These are phyloP conservation scores for Pyrocoelia pectoralis DNA, from an alignment of 2,888 invertebrate species.

Conservation along the genomic window DNA sequence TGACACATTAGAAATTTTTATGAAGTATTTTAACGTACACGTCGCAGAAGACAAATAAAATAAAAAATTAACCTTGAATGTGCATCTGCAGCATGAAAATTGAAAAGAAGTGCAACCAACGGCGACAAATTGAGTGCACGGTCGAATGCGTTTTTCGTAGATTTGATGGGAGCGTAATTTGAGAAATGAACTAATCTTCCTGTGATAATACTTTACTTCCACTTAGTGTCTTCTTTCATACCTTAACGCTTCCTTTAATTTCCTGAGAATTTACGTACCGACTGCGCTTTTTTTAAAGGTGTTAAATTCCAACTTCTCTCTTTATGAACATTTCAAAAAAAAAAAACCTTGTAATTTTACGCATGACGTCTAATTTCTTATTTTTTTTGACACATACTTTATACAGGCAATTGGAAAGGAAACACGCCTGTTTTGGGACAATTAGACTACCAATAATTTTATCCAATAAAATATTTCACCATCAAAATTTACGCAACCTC, in stretches of 20 bases:
- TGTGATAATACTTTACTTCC: constrained; percentile 7
- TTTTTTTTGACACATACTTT: no score
- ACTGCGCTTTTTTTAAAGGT: neutral
- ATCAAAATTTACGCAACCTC: no score
- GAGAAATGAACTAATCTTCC: neutral
- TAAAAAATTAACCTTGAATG: neutral
- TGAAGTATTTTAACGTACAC: no score
- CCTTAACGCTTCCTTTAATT: constrained; percentile 7
- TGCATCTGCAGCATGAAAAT: constrained; percentile 7
- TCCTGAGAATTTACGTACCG: neutral
- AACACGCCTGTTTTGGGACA: no score
- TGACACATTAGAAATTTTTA: neutral
- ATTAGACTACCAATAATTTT: no score
- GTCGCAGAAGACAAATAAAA: neutral
- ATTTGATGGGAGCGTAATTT: constrained; percentile 11
- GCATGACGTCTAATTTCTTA: no score
- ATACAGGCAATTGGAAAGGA: no score
- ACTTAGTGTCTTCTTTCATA: constrained; percentile 3
- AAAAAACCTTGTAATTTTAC: no score
- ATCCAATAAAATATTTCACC: no score
- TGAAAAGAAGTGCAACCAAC: constrained; percentile 6
- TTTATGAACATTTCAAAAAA: no score
- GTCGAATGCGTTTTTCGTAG: constrained; percentile 9
- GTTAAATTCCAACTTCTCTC: no score
- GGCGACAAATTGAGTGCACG: constrained; percentile 11